Evolutionary conservation across 2,113 vertebrate species (phyloP), one percentile per base, ranked within the genome.

Genomic region (Pelvicachromis taeniatus): DNA sequence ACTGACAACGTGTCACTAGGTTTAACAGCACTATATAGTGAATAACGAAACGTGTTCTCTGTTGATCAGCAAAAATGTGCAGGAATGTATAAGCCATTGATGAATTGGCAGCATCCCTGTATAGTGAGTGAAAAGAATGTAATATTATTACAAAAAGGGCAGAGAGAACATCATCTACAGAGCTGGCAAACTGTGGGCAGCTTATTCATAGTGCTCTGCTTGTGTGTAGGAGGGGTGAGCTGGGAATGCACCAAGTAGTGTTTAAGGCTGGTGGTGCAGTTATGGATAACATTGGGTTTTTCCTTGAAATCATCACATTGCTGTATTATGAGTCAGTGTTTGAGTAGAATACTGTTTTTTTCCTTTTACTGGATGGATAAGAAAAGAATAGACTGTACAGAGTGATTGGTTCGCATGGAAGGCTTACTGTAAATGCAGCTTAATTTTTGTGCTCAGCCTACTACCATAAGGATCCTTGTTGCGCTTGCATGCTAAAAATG

Each of bases 201-300:
- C 88, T 88, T 92, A 92, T 93, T 94, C 88, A 91, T 87, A 81
- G 83, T 53, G 53, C 45, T 88, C 29, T 56, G 70, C 63, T 83
- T 84, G 42, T 90, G 89, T 91, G 91, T 92, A 78, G 94, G 92
- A 91, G 91, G 87, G 35, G 81, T 85, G 82, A 88, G 88, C 83
- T 87, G 87, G 87, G 89, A 87, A 85, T 82, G 86, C 86, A 88
- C 86, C 73, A 77, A 90, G 88, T 83, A 77, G 63, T 88, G 78
- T 88, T 90, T 84, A 80, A 87, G 83, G 82, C 56, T 87, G 55
- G 48, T 82, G 88, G 65, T 53, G 59, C 31, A 77, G 65, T 81
- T 75, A 75, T 52, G 70, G 70, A 77, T 77, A 77, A 78, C 50
- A 38, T 54, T 81, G 53, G 59, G 52, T 70, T 90, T 88, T 85